Conservation (phyloP, 1,140 invertebrate genomes). For the Bombus haemorrhoidalis region DNA sequence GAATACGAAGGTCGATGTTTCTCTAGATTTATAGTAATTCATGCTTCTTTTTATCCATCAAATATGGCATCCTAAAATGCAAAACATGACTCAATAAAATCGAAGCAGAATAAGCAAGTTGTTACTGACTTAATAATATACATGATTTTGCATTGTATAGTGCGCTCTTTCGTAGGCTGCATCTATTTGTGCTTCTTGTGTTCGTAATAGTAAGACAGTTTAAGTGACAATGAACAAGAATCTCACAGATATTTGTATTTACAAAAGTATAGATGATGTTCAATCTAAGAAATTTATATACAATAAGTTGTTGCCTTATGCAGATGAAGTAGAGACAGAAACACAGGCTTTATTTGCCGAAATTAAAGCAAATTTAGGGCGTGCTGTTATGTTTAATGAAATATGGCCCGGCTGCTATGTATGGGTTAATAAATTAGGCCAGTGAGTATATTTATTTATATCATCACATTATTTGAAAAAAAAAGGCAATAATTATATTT, state of each 20-base stretch:
- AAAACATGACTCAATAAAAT: conserved; percentile 67
- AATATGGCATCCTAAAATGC: conserved; percentile 45
- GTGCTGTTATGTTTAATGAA: conserved; percentile 86
- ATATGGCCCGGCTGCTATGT: conserved; percentile 86
- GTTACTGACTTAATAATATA: conserved; percentile 34
- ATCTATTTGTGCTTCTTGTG: neutral
- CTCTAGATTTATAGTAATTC: conserved; percentile 3
- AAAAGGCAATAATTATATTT: neutral
- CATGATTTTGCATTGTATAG: conserved; percentile 36
- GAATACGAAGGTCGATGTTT: neutral
- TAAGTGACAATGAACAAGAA: conserved; percentile 8
- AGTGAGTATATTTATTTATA: conserved; percentile 80
- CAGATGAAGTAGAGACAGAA: conserved; percentile 86
- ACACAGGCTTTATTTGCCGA: conserved; percentile 84
- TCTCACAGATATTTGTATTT: neutral
- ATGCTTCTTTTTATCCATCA: conserved; percentile 21
- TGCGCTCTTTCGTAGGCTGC: neutral
- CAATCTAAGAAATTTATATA: conserved; percentile 85
- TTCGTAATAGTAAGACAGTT: neutral
- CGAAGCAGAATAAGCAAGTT: conserved; percentile 59
- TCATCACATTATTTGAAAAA: neutral
- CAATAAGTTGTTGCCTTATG: conserved; percentile 88
- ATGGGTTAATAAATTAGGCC: conserved; percentile 86
- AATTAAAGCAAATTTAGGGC: conserved; percentile 88
- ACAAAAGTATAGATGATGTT: neutral